A percentile compares a stretch with the other conserved stretches of the same genome.
phyloP scores from a whole-genome alignment of 2,113 vertebrate genomes.

The Lampris incognitus region DNA sequence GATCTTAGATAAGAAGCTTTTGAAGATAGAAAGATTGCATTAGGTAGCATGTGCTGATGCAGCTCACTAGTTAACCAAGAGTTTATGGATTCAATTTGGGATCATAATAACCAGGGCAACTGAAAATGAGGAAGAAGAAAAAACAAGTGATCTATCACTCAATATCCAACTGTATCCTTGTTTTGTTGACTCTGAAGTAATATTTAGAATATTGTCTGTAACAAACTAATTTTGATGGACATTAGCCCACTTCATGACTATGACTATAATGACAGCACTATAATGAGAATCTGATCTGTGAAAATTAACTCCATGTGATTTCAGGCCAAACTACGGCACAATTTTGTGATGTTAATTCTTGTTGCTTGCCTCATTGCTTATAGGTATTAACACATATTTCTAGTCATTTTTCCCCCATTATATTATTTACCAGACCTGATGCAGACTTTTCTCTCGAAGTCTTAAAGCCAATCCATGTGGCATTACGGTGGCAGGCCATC shows the following conservation, averaged over 20 bases:
- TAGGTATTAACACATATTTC: conserved; percentile 9
- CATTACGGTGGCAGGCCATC: conserved; percentile 58
- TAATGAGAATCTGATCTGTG: neutral
- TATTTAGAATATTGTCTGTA: neutral
- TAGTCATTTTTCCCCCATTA: conserved; percentile 13
- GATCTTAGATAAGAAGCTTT: conserved; percentile 14
- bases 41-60: neutral
- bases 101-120: conserved; percentile 3
- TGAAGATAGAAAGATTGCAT: conserved; percentile 2
- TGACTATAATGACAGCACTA: neutral
- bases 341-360: conserved; percentile 8
- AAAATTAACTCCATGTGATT: neutral
- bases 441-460: conserved; percentile 52
- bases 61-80: conserved; percentile 1
- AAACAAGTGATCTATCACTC: neutral
- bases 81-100: neutral
- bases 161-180: neutral
- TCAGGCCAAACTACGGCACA: neutral
- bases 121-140: neutral
- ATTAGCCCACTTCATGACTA: too few relatives aligned
- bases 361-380: neutral
- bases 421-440: conserved; percentile 48
- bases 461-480: conserved; percentile 41
- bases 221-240: too few relatives aligned
- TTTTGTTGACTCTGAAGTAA: too few relatives aligned